Percentiles rank a stretch among this genome's conserved stretches.
These are phyloP conservation scores for Carettochelys insculpta DNA, from an alignment of 2,113 vertebrate genomes.

Conservation along the genomic window DNA sequence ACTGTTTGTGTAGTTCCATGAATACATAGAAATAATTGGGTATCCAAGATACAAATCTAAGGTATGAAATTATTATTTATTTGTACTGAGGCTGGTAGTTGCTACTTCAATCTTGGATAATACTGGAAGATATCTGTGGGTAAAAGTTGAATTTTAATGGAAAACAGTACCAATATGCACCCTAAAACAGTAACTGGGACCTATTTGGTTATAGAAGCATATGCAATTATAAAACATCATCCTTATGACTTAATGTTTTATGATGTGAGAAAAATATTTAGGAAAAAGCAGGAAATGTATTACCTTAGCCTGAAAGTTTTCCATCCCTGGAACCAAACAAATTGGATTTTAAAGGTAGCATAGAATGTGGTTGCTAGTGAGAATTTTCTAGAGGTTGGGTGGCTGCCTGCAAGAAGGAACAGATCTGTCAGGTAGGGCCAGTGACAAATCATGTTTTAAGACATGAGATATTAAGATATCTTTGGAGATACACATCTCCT, in stretches of 20 bases:
- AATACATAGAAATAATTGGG: not conserved
- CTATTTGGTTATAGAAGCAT: not conserved
- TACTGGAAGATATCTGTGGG: not conserved
- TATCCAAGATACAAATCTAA: not conserved
- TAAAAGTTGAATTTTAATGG: not conserved
- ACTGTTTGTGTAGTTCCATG: not conserved
- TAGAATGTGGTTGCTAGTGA: too few relatives aligned
- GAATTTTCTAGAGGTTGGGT: too few relatives aligned
- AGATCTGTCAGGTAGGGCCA: too few relatives aligned
- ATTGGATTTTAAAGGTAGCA: not conserved
- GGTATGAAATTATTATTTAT: not conserved
- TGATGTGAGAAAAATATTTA: not conserved
- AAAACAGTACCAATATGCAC: not conserved
- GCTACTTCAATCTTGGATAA: not conserved
- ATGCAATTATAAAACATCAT: not conserved
- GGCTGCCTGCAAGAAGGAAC: too few relatives aligned
- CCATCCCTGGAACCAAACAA: not conserved
- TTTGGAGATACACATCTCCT: too few relatives aligned
- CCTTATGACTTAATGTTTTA: not conserved
- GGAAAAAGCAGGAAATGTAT: not conserved
- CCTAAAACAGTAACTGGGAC: not conserved
- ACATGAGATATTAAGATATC: too few relatives aligned
- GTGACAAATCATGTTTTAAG: too few relatives aligned
- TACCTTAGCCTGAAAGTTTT: not conserved
- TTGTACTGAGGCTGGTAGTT: not conserved